These are phyloP conservation scores for Drosophila ambigua DNA, from an alignment of 1,140 invertebrate species.

Conservation along the genomic window DNA sequence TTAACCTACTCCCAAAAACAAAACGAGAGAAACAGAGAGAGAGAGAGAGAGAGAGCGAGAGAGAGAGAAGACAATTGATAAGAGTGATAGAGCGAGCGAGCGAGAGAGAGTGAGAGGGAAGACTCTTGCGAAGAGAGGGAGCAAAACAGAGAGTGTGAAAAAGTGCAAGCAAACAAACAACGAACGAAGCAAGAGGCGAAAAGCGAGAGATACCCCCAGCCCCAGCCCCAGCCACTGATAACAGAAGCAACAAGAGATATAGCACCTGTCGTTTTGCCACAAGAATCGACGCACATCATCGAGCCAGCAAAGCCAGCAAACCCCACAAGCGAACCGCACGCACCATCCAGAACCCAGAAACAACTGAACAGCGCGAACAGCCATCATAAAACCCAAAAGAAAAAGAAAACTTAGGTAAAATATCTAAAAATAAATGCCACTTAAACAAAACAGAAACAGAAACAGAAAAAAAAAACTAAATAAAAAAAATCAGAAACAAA, in stretches of 20 bases:
- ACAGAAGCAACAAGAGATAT: slow-evolving; percentile 45
- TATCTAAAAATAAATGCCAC: slow-evolving; percentile 82
- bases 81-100: not conserved
- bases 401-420: slow-evolving; percentile 81
- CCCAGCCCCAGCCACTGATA: slow-evolving; percentile 10
- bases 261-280: slow-evolving; percentile 41
- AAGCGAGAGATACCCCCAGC: slow-evolving; percentile 4
- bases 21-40: slow-evolving; percentile 4
- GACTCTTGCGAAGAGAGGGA: no score
- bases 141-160: slow-evolving; percentile 27
- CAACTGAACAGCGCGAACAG: slow-evolving; percentile 3
- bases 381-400: slow-evolving; percentile 62
- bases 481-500: slow-evolving; percentile 44
- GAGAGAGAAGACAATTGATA: not conserved
- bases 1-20: slow-evolving; percentile 12
- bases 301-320: slow-evolving; percentile 31
- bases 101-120: slow-evolving; percentile 12
- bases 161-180: slow-evolving; percentile 28
- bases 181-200: slow-evolving; percentile 2
- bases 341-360: slow-evolving; percentile 36
- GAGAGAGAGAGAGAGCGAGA: slow-evolving; percentile 14
- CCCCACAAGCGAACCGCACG: slow-evolving; percentile 55
- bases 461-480: slow-evolving; percentile 34
- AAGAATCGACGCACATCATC: slow-evolving; percentile 12
- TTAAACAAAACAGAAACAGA: slow-evolving; percentile 44